These are phyloP conservation scores for Jacana jacana DNA, from an alignment of 2,113 vertebrate genomes.

Conservation along the genomic window DNA sequence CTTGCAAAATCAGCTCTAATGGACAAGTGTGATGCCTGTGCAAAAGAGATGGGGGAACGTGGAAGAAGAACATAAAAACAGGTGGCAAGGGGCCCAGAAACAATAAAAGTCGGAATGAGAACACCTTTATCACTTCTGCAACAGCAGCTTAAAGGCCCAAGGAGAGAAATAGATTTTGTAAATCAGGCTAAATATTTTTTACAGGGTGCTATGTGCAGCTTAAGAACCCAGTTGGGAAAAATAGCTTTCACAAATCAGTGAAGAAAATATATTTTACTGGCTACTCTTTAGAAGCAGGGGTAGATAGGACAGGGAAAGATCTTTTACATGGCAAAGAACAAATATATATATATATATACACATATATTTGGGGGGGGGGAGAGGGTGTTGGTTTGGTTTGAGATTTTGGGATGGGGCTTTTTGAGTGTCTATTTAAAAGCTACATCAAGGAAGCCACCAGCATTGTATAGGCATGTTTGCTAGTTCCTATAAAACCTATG, in stretches of 20 bases:
- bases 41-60: background rate
- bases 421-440: background rate
- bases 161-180: conserved; percentile 58
- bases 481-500: background rate
- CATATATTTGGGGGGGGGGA: fast-evolving
- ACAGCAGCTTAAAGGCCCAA: conserved; percentile 34
- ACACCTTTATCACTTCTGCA: conserved; percentile 47
- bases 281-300: background rate
- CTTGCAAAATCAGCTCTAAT: background rate
- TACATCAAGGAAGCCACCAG: background rate
- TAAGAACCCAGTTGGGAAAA: conserved; percentile 15
- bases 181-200: conserved; percentile 60
- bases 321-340: background rate
- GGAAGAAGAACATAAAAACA: conserved; percentile 4
- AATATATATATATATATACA: background rate
- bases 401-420: background rate
- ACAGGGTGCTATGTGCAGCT: background rate
- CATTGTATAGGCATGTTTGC: background rate
- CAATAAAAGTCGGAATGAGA: conserved; percentile 35
- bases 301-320: background rate
- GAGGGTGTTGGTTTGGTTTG: background rate
- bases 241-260: conserved; percentile 13
- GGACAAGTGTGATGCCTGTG: background rate
- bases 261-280: conserved; percentile 5
- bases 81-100: conserved; percentile 12